These are phyloP conservation scores for Scalopus aquaticus DNA, from an alignment of 2,113 vertebrate species.

Conservation along the genomic window DNA sequence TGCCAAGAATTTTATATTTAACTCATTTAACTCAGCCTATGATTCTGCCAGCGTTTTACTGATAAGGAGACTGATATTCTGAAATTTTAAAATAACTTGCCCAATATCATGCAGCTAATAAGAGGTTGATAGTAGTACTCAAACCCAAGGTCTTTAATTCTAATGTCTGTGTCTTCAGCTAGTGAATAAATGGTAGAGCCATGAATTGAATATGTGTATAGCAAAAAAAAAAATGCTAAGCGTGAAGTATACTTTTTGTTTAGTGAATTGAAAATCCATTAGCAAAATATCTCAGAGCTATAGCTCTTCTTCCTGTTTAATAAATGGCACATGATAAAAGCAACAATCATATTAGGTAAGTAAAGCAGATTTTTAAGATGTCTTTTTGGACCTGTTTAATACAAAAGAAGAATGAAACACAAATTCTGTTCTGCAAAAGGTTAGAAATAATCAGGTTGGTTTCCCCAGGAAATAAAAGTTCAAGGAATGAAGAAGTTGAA, in stretches of 20 bases:
- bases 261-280: conserved; percentile 27
- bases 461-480: conserved; percentile 33
- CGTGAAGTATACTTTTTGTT: not conserved
- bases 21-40: not conserved
- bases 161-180: not conserved
- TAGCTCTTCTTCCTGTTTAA: not conserved
- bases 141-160: conserved; percentile 2
- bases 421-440: conserved; percentile 35
- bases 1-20: not conserved
- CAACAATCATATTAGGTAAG: conserved; percentile 38
- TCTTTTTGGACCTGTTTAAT: not conserved
- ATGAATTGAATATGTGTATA: not conserved
- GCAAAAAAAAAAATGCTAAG: conserved; percentile 19
- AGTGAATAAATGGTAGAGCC: not conserved
- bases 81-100: conserved; percentile 45
- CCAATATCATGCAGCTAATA: not conserved
- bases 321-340: not conserved
- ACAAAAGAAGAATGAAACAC: conserved; percentile 27
- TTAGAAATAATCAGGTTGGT: conserved; percentile 8
- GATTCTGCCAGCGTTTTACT: not conserved
- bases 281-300: not conserved
- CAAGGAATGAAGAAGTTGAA: not conserved
- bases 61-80: not conserved
- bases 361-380: not conserved
- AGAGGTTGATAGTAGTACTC: not conserved